A percentile compares a stretch with the other conserved stretches of the same genome.
Conservation (phyloP, 2,797 vertebrate species). For the Aldrovandia affinis region DNA sequence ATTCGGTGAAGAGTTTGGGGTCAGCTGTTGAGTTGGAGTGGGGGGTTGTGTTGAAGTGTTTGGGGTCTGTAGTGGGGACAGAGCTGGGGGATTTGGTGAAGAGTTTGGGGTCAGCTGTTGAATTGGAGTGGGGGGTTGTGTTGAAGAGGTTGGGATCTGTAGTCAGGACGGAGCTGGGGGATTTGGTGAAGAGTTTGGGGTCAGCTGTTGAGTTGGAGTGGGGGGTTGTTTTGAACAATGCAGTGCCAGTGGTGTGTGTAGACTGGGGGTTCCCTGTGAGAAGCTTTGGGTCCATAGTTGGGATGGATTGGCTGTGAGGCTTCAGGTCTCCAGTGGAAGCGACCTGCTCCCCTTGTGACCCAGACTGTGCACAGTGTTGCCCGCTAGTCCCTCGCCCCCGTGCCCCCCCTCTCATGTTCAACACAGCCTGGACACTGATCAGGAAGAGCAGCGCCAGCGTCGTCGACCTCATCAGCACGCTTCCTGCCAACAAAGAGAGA, state of each 20-base stretch:
- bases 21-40: not conserved
- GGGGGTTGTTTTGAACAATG: not conserved
- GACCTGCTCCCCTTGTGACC: not conserved
- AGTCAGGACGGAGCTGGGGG: not conserved
- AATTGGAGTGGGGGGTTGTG: not conserved
- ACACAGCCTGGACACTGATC: slow-evolving; percentile 87
- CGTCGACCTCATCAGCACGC: slow-evolving; percentile 90
- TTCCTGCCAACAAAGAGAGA: slow-evolving; percentile 49
- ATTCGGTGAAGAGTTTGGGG: not conserved
- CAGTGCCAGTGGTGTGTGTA: not conserved
- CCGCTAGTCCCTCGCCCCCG: slow-evolving; percentile 46
- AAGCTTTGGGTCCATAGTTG: slow-evolving; percentile 62
- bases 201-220: not conserved
- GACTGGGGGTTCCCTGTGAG: not conserved
- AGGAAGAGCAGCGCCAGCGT: slow-evolving; percentile 90
- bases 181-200: not conserved
- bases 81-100: too few species aligned
- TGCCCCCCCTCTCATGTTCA: slow-evolving; percentile 77
- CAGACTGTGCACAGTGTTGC: slow-evolving; percentile 45
- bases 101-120: not conserved
- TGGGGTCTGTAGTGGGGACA: not conserved
- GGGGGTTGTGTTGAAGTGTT: not conserved
- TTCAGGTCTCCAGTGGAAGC: not conserved
- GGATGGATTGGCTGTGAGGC: not conserved
- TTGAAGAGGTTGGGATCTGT: not conserved